Base-by-base conservation (phyloP, 2,797 vertebrate species). In the Bradypus variegatus region DNA sequence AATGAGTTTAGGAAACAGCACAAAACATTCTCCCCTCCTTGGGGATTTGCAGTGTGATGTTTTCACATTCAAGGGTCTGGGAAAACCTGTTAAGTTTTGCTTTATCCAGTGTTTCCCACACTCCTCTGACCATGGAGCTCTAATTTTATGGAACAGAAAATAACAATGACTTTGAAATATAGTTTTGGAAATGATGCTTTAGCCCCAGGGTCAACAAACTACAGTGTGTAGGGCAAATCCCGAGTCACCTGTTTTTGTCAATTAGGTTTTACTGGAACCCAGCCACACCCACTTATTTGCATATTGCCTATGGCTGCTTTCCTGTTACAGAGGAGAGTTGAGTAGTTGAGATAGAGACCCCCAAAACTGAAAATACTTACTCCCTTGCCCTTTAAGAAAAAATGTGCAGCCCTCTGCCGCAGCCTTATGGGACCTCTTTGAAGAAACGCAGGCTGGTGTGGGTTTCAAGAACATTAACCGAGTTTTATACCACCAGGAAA, bases 211-310 rank as follows among this genome's bases (percentile, higher is more conserved):
- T 2, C 38, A 29, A 27, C 36, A n/a, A n/a, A 55, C 75, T 29
- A 10, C 1, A 64, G 53, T 8, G 27, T 65, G 33, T 2, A 67
- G 25, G 8, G 13, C 45, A 29, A 48, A 55, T 58, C 60, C 0
- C 1, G n/a, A 33, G 4, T 14, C 5, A 18, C 41, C 33, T 72
- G 31, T 25, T 90, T 82, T 89, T 86, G 55, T 48, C 64, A 88
- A 75, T 64, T 65, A 83, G 90, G 83, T 85, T 91, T 93, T 83
- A 70, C 60, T 70, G 90, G n/a, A 41, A 89, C 33, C 50, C 31
- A 69, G 9, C 50, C 86, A 69, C 4, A 48, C 41, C 19, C 25
- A 23, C 36, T 27, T 41, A 64, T n/a, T 7, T 7, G 19, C 3
- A 0, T 9, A 14, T 27, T 33, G 58, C 41, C 48, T 62, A 4